These are phyloP conservation scores for Carabus problematicus DNA, from an alignment of 2,888 invertebrate species.

Conservation along the genomic window DNA sequence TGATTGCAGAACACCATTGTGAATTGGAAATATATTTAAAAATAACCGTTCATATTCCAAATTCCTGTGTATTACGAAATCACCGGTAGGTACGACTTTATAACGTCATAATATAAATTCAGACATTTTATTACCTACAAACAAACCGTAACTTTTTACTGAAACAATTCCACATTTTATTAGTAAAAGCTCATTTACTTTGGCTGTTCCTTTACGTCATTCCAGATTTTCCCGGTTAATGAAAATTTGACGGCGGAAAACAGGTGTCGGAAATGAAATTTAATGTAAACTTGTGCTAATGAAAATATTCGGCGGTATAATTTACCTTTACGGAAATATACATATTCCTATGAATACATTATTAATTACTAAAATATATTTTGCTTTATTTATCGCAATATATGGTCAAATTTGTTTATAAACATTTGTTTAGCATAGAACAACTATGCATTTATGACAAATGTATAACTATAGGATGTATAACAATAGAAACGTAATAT, in stretches of 20 bases:
- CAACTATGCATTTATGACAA: too few species aligned
- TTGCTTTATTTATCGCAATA: neutral
- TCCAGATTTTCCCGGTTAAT: conserved; percentile 21
- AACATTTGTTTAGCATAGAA: too few species aligned
- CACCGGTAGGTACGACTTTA: too few species aligned
- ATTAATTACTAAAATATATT: neutral
- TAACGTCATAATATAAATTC: neutral
- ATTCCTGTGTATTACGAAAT: too few species aligned
- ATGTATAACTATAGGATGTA: too few species aligned
- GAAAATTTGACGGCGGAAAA: conserved; percentile 29
- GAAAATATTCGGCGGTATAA: conserved; percentile 10
- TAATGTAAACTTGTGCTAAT: conserved; percentile 34
- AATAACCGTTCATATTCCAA: too few species aligned
- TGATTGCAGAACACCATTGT: too few species aligned
- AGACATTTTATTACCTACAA: conserved; percentile 30
- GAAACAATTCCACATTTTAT: conserved; percentile 28
- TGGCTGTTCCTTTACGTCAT: neutral
- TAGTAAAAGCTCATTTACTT: conserved; percentile 1
- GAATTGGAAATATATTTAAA: too few species aligned
- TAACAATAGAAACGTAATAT: too few species aligned
- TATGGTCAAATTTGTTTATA: too few species aligned
- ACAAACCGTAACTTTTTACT: conserved; percentile 34
- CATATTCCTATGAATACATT: neutral
- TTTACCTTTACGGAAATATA: neutral
- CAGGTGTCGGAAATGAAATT: conserved; percentile 38